phyloP scores from a whole-genome alignment of 2,113 vertebrate genomes.

The Onychorhynchus coronatus region DNA sequence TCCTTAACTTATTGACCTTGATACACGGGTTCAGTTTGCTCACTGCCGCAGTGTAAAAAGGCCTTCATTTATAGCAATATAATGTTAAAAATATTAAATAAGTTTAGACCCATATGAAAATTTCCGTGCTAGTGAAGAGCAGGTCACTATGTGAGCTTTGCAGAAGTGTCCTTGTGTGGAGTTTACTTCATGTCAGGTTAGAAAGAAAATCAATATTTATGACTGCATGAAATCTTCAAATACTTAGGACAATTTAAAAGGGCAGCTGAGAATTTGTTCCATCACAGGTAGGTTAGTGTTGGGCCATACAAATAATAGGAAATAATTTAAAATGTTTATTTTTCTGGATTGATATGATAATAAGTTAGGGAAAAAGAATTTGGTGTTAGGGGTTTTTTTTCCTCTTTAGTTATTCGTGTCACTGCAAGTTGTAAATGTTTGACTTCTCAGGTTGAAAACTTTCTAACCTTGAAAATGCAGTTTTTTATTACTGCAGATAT shows the following conservation, averaged over 20 bases:
- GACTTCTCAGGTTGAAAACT: neutral
- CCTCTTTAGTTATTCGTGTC: neutral
- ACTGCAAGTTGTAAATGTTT: neutral
- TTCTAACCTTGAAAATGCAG: neutral
- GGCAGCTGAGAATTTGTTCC: neutral
- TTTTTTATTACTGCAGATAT: neutral
- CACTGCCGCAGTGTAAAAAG: neutral
- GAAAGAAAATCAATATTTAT: neutral
- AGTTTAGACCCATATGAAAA: neutral
- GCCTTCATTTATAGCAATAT: neutral
- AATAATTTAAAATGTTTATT: neutral
- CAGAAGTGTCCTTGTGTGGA: neutral
- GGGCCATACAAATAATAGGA: neutral
- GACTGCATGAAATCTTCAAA: neutral
- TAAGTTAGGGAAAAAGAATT: neutral
- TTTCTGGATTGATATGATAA: neutral
- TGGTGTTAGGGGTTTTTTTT: rapidly evolving
- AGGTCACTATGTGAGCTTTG: neutral
- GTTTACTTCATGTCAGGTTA: neutral
- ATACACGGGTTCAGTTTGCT: neutral
- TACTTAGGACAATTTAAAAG: neutral
- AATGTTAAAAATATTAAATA: neutral
- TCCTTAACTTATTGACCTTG: neutral
- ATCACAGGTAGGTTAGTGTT: neutral
- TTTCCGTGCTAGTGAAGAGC: neutral